phyloP scores from a whole-genome alignment of 2,113 vertebrate species.

The Marmota flaviventris region DNA sequence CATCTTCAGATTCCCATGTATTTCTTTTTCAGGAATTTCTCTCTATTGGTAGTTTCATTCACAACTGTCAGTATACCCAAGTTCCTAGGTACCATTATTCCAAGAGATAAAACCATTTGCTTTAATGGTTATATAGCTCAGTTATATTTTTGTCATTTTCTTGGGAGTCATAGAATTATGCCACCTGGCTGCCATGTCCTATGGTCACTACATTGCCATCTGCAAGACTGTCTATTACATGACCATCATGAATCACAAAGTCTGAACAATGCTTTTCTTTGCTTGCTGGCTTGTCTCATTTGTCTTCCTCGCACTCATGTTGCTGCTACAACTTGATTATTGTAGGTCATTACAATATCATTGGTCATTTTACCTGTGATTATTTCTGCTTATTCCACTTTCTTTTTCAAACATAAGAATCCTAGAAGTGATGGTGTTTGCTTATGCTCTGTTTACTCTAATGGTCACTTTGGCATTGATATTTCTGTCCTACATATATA shows the following conservation, averaged over 20 bases:
- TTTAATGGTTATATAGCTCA: slow-evolving; percentile 70
- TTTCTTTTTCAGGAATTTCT: no score
- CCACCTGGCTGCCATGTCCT: no score
- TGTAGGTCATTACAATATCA: slow-evolving; percentile 26
- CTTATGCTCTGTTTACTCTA: slow-evolving; percentile 66
- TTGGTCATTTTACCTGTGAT: slow-evolving; percentile 76
- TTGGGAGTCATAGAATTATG: no score
- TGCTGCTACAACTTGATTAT: slow-evolving; percentile 57
- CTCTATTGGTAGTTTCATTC: not conserved
- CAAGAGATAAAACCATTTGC: slow-evolving; percentile 71
- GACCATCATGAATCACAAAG: no score
- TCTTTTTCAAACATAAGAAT: slow-evolving; percentile 71
- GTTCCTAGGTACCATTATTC: slow-evolving; percentile 70
- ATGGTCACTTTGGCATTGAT: slow-evolving; percentile 67
- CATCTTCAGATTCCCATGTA: slow-evolving; percentile 57
- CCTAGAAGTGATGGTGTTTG: slow-evolving; percentile 54
- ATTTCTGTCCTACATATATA: slow-evolving; percentile 53
- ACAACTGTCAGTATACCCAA: slow-evolving; percentile 68
- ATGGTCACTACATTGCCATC: no score
- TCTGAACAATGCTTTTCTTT: no score
- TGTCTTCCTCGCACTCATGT: slow-evolving; percentile 14
- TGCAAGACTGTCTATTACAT: no score
- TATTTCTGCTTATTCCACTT: slow-evolving; percentile 63
- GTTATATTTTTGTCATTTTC: slow-evolving; percentile 48
- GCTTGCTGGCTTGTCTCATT: not conserved